Evolutionary conservation across 2,797 vertebrate genomes (phyloP), one percentile per base, ranked within the genome.

Genomic region (Enteromius viviparus): DNA sequence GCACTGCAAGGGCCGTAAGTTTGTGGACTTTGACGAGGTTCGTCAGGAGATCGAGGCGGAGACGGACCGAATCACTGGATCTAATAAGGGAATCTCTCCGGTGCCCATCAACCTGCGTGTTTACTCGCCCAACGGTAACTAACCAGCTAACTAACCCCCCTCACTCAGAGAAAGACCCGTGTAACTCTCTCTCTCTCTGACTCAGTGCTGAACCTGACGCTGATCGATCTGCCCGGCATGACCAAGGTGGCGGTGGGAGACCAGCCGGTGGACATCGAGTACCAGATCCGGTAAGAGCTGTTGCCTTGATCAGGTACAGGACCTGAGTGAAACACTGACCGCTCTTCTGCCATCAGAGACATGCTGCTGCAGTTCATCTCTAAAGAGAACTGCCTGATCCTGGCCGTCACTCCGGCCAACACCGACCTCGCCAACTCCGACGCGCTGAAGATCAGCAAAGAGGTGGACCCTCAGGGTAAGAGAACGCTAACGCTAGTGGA

Each of bases 341-440:
- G 21, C 76, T 51, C n/a, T 78, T 49, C n/a, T 64, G 49, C 49
- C 32, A 10, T 15, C 45, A 87, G 93, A 75, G 97, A 98, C 5
- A 99, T 99, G 97, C 95, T 99, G 90, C 71, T 96, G 90, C 97
- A 97, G 94, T 98, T 99, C 92, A 97, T 99, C 92, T 96, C 94
- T 83, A 91, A 95, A 68, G 97, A 98, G 72, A 98, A 95, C 93
- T 98, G 96, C 85, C 92, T 99, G 14, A 95, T 99, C 89, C 94
- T 98, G 0, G 97, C 97, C 0, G 97, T 99, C 71, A 98, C 97
- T 0, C 97, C 97, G 0, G 97, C 96, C 76, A 98, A 99, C 94
- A 96, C 93, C 32, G 97, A 98, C 91, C 91, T 98, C 88, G 97
- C 97, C 88, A 98, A 98, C 91, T 98, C 97, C 0, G 97, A 99